Evolutionary conservation across 1,140 invertebrate genomes (phyloP).

Genomic region (Drosophila eugracilis): DNA sequence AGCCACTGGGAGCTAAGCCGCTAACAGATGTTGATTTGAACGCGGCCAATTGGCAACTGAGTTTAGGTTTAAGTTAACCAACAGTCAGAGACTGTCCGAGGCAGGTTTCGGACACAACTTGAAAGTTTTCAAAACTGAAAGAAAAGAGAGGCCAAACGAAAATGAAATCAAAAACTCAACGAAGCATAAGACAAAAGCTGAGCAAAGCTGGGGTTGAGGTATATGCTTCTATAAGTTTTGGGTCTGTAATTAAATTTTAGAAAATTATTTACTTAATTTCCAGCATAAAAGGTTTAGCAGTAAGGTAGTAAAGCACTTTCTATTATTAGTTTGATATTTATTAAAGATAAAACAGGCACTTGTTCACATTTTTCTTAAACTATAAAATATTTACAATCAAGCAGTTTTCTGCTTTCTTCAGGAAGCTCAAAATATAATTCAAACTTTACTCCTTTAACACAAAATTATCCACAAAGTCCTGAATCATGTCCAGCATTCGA

Average conservation of each 20-base stretch:
- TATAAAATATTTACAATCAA: not conserved
- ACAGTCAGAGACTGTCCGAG: conserved; percentile 27
- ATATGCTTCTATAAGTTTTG: conserved; percentile 8
- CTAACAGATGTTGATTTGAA: conserved; percentile 61
- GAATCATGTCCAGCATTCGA: conserved; percentile 85
- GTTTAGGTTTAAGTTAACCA: conserved; percentile 29
- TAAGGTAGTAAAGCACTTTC: too few relatives aligned
- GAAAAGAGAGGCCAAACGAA: conserved; percentile 32
- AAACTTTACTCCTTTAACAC: conserved; percentile 50
- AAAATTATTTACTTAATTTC: not conserved
- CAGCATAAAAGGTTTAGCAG: not conserved
- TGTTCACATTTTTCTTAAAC: not conserved
- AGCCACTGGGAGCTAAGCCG: conserved; percentile 19
- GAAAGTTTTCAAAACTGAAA: conserved; percentile 63
- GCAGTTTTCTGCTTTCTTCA: not conserved
- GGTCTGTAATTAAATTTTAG: conserved; percentile 15
- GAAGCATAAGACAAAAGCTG: conserved; percentile 53
- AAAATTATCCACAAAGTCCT: conserved; percentile 86
- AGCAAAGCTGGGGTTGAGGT: conserved; percentile 26
- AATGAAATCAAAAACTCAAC: conserved; percentile 54
- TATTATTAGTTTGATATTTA: not conserved
- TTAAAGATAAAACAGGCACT: too few relatives aligned
- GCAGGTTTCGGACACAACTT: conserved; percentile 56
- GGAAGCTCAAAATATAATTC: too few relatives aligned
- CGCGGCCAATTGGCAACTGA: conserved; percentile 74